Evolutionary conservation across 1,140 invertebrate species (phyloP).

Genomic region (Macrosteles quadrilineatus): DNA sequence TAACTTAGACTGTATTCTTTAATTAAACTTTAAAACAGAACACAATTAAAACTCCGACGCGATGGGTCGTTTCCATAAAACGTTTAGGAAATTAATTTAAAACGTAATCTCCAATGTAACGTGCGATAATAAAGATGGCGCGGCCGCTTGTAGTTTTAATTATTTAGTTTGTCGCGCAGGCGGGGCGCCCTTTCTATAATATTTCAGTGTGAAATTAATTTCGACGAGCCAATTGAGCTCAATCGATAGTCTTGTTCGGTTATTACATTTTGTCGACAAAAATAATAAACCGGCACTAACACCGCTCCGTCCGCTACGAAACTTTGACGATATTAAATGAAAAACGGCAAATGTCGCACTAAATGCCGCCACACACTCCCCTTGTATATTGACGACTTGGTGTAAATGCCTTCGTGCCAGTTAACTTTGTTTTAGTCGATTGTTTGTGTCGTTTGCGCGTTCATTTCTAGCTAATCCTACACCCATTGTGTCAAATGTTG

Average conservation of each 20-base stretch:
- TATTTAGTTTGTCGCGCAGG: background rate
- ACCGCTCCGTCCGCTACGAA: background rate
- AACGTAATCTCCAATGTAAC: too few species aligned
- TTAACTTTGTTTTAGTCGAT: background rate
- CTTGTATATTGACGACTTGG: background rate
- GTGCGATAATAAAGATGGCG: too few species aligned
- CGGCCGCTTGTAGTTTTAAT: background rate
- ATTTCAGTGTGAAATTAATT: slow-evolving; percentile 9
- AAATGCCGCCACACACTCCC: background rate
- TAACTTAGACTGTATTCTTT: too few species aligned
- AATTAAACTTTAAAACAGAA: too few species aligned
- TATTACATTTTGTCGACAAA: slow-evolving; percentile 8
- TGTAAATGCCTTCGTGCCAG: background rate
- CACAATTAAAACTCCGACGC: too few species aligned
- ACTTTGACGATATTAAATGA: slow-evolving; percentile 10
- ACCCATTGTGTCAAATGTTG: too few species aligned
- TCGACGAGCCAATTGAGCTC: slow-evolving; percentile 7
- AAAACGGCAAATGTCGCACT: background rate
- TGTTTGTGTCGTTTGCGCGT: too few species aligned
- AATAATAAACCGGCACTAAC: slow-evolving; percentile 1
- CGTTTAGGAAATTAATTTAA: too few species aligned
- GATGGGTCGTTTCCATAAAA: too few species aligned
- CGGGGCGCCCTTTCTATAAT: background rate
- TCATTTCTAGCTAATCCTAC: too few species aligned
- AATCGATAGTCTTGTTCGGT: slow-evolving; percentile 13